Evolutionary conservation across 2,888 invertebrate genomes (phyloP), one percentile per base, ranked within the genome.

Genomic region (Flabesymbios commensalis): DNA sequence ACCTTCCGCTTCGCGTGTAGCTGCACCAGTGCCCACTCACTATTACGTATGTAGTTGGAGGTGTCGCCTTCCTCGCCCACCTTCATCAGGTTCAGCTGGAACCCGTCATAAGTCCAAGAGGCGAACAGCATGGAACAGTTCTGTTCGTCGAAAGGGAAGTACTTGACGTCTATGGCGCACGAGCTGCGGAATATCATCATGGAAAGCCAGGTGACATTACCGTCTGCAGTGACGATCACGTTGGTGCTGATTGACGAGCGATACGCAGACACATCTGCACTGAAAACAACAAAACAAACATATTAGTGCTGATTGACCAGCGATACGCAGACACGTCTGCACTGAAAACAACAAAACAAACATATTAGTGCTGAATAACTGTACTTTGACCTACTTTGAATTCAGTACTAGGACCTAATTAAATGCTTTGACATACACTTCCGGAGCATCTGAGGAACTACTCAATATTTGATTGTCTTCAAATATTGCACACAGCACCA

Each of bases 1-100:
- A 74, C 66, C 52, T 75, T 71, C 36, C 78, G 63, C 56, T 90
- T 87, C 68, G 84, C 70, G 73, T 78, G 66, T 74, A 86, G 83
- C 59, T 80, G 78, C 26, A 85, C 75, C 70, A 94, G 84, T 79
- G 92, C 90, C 83, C 93, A 94, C 83, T 94, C 94, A 1, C 92
- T 92, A 80, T 93, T 94, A n/a, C 90, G 89, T 78, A 93, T 92
- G 82, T 93, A 94, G 84, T 93, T 93, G 70, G 90, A 90, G 54
- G 90, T 88, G 82, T 94, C 93, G 0, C 93, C 93, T 75, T 89
- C 88, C 75, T 90, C 89, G 56, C 90, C 76, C 14, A 69, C 71
- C 55, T 74, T 75, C 45, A 74, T 55, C 31, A 80, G 65, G 57
- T 79, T 77, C 4, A 86, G 75, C 67, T 83, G 83, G 48, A 75